A percentile compares a stretch with the other conserved stretches of the same genome.
Evolutionary conservation across 2,888 invertebrate species (phyloP).

Genomic region (Diarsia dahlii): DNA sequence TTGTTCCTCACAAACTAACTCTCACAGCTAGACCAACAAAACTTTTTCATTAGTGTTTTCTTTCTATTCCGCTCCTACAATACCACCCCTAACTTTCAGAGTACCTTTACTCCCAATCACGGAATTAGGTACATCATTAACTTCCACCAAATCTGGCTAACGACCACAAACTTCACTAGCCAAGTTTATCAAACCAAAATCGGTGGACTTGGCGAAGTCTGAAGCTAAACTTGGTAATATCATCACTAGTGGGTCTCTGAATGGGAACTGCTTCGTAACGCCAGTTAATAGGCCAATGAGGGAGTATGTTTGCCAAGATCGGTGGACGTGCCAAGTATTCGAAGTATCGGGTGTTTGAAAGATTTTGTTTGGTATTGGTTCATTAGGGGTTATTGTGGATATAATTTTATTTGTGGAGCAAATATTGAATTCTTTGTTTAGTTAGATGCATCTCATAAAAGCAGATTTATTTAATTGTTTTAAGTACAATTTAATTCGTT

Average conservation of each 20-base stretch:
- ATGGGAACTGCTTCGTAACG: constrained; percentile 55
- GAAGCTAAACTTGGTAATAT: constrained; percentile 58
- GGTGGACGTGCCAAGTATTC: constrained; percentile 35
- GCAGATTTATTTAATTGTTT: neutral
- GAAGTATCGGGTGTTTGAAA: constrained; percentile 29
- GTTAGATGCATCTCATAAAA: too few relatives aligned
- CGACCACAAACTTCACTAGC: constrained; percentile 16
- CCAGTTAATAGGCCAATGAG: constrained; percentile 53
- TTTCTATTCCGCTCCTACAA: neutral
- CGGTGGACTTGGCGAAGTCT: constrained; percentile 39
- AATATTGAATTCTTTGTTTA: too few relatives aligned
- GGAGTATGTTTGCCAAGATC: constrained; percentile 44
- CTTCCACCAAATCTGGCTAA: constrained; percentile 30
- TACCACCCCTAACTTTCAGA: constrained; percentile 16
- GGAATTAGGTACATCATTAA: constrained; percentile 24
- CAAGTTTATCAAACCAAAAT: constrained; percentile 50
- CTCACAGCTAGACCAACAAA: neutral
- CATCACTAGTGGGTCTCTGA: constrained; percentile 46
- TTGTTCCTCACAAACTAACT: neutral
- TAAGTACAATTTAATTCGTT: too few relatives aligned
- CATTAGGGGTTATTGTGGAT: constrained; percentile 17
- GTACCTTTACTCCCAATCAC: constrained; percentile 9
- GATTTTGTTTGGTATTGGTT: constrained; percentile 22
- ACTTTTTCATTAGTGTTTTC: constrained; percentile 30
- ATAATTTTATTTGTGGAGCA: neutral